A percentile compares a stretch with the other conserved stretches of the same genome.
These are phyloP conservation scores for Fukomys damarensis DNA, from an alignment of 2,113 vertebrate species.

Conservation along the genomic window DNA sequence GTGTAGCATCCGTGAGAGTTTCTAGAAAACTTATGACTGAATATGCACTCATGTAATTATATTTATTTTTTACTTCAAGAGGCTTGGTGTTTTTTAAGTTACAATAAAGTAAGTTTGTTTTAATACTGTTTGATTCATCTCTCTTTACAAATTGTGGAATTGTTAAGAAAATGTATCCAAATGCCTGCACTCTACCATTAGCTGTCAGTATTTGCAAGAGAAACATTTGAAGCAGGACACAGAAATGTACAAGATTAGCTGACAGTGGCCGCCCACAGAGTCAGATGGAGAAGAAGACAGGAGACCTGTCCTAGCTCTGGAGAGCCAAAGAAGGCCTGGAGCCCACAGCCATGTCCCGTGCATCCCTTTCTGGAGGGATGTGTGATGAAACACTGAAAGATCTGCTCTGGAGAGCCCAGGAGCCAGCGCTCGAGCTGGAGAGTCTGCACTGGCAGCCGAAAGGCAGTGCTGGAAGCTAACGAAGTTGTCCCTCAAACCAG, in stretches of 20 bases:
- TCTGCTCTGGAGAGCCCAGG: neutral
- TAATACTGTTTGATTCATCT: neutral
- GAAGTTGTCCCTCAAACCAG: neutral
- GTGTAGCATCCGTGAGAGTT: neutral
- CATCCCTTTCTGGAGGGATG: neutral
- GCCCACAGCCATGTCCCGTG: neutral
- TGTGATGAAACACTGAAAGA: neutral
- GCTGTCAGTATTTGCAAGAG: neutral
- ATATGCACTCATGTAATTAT: neutral
- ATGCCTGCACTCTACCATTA: neutral
- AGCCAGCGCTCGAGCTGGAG: neutral
- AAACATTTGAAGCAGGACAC: neutral
- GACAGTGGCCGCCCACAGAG: neutral
- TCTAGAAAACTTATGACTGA: neutral
- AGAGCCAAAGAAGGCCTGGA: neutral
- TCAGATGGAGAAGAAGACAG: neutral
- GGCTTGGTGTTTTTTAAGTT: neutral
- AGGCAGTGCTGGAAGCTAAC: neutral
- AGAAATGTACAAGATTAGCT: neutral
- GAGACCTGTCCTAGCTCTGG: neutral
- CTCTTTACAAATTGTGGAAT: neutral
- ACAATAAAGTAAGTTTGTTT: neutral
- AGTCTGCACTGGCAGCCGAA: neutral
- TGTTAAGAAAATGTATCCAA: neutral
- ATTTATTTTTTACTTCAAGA: neutral